Percentiles rank a stretch among this genome's conserved stretches.
These are phyloP conservation scores for Acromyrmex echinatior DNA, from an alignment of 1,140 invertebrate genomes.

Conservation along the genomic window DNA sequence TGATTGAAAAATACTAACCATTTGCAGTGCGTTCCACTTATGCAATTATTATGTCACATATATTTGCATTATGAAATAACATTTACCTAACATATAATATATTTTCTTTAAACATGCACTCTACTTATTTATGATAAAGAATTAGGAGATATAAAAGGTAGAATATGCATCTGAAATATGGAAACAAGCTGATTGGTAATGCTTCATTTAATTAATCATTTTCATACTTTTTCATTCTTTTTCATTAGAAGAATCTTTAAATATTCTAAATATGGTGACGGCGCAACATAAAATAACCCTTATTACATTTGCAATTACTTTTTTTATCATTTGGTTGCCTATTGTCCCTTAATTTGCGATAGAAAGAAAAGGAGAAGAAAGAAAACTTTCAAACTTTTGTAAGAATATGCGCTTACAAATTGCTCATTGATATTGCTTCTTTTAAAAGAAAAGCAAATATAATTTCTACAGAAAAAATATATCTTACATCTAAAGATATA, in stretches of 20 bases:
- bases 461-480: neutral
- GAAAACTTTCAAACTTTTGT: neutral
- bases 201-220: conserved; percentile 1
- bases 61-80: conserved; percentile 2
- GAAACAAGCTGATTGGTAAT: neutral
- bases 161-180: neutral
- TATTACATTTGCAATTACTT: neutral
- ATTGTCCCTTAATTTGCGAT: neutral
- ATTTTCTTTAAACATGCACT: neutral
- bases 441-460: neutral
- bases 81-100: neutral
- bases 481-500: neutral
- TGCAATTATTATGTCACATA: neutral
- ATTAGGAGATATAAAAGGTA: conserved; percentile 16
- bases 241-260: neutral
- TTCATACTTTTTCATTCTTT: neutral
- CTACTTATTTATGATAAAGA: neutral
- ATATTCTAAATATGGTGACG: neutral
- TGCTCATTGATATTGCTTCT: neutral
- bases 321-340: neutral
- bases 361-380: neutral
- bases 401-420: neutral
- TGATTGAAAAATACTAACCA: neutral
- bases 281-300: neutral
- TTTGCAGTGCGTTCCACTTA: neutral